These are phyloP conservation scores for Phortica variegata DNA, from an alignment of 1,140 invertebrate species.

Conservation along the genomic window DNA sequence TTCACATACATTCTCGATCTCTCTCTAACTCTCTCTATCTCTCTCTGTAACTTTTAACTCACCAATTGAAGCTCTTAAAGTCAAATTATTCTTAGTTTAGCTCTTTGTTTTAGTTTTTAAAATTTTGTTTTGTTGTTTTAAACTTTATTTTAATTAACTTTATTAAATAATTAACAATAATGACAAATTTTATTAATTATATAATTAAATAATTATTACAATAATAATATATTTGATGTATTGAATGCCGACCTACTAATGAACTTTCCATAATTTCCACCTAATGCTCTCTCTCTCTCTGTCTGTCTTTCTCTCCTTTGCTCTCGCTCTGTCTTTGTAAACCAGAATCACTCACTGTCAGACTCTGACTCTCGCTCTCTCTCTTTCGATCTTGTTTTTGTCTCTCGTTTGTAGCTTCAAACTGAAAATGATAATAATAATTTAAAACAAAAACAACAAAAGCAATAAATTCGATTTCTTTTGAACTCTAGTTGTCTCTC, in stretches of 20 bases:
- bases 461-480: too few relatives aligned
- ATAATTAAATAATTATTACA: background rate
- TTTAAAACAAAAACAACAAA: too few relatives aligned
- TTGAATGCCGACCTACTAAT: too few relatives aligned
- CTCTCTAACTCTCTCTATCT: background rate
- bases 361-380: background rate
- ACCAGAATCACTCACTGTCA: too few relatives aligned
- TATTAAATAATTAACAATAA: too few relatives aligned
- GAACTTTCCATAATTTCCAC: too few relatives aligned
- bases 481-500: background rate
- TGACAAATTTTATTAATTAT: too few relatives aligned
- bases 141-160: too few relatives aligned
- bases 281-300: slow-evolving; percentile 13
- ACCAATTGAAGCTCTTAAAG: slow-evolving; percentile 13
- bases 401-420: too few relatives aligned
- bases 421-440: too few relatives aligned
- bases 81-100: slow-evolving; percentile 14
- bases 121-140: background rate
- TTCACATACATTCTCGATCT: background rate
- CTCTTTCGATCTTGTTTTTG: slow-evolving; percentile 1
- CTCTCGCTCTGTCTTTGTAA: slow-evolving; percentile 7
- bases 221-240: background rate
- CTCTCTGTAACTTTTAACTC: slow-evolving; percentile 12
- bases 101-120: background rate
- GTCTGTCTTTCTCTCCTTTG: slow-evolving; percentile 4